phyloP scores from a whole-genome alignment of 1,140 invertebrate genomes.

The Babylonia areolata region DNA sequence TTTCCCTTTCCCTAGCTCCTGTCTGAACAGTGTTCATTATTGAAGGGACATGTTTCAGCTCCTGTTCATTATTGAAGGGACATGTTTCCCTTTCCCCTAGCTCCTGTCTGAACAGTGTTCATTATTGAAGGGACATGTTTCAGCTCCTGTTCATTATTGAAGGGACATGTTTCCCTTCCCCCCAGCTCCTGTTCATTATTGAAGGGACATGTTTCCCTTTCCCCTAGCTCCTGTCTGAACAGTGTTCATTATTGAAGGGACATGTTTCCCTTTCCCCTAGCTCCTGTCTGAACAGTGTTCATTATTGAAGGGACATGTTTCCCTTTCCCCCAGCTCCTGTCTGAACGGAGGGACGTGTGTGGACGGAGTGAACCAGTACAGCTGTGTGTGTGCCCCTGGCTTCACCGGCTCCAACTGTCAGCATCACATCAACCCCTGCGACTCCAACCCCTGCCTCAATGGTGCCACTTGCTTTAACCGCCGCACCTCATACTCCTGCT shows the following conservation, averaged over 20 bases:
- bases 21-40: too few species aligned
- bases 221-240: too few species aligned
- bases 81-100: slow-evolving; percentile 47
- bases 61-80: too few species aligned
- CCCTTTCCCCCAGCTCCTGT: slow-evolving; percentile 79
- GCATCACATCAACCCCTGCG: slow-evolving; percentile 94
- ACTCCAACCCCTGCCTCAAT: slow-evolving; percentile 90
- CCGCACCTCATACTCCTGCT: slow-evolving; percentile 80
- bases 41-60: too few species aligned
- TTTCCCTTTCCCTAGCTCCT: slow-evolving; percentile 16
- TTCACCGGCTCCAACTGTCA: slow-evolving; percentile 79
- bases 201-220: too few species aligned
- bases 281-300: too few species aligned
- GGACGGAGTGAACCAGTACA: slow-evolving; percentile 94
- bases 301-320: too few species aligned
- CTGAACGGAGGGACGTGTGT: slow-evolving; percentile 95
- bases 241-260: too few species aligned
- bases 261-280: too few species aligned
- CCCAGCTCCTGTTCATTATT: too few species aligned
- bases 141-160: too few species aligned
- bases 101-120: slow-evolving; percentile 92
- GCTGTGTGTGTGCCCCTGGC: slow-evolving; percentile 90
- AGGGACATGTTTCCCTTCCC: too few species aligned
- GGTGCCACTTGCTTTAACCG: slow-evolving; percentile 85
- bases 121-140: slow-evolving; percentile 93